phyloP scores from a whole-genome alignment of 1,140 invertebrate species.

The Cydia fagiglandana region DNA sequence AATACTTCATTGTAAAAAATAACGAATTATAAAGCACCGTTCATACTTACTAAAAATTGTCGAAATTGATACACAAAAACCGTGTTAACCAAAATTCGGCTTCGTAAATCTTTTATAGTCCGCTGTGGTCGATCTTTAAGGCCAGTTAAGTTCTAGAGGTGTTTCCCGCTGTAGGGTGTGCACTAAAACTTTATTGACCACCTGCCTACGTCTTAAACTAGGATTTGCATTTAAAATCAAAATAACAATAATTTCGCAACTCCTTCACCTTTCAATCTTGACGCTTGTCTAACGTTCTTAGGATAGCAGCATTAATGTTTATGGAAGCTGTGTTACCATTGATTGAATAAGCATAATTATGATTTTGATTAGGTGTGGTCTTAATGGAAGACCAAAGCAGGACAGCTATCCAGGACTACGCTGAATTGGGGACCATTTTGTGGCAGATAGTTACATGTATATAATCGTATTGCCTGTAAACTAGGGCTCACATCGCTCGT shows the following conservation, averaged over 20 bases:
- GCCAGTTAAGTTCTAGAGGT: background rate
- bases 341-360: background rate
- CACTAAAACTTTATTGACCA: background rate
- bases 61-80: no score
- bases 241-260: constrained; percentile 17
- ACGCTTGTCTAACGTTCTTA: background rate
- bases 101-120: background rate
- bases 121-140: background rate
- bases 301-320: constrained; percentile 2
- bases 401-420: no score
- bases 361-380: background rate
- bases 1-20: no score
- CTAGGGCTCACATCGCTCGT: no score
- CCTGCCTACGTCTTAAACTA: background rate
- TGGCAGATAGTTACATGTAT: no score
- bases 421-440: background rate
- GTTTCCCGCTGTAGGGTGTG: background rate
- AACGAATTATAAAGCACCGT: no score
- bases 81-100: background rate
- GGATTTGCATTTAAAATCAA: constrained; percentile 18
- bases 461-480: no score
- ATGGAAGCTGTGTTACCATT: background rate
- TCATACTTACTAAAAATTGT: no score
- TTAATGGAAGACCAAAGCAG: no score
- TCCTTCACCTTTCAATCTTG: constrained; percentile 18